Base-by-base conservation (phyloP, 2,888 invertebrate species). In the Leucozona laternaria region DNA sequence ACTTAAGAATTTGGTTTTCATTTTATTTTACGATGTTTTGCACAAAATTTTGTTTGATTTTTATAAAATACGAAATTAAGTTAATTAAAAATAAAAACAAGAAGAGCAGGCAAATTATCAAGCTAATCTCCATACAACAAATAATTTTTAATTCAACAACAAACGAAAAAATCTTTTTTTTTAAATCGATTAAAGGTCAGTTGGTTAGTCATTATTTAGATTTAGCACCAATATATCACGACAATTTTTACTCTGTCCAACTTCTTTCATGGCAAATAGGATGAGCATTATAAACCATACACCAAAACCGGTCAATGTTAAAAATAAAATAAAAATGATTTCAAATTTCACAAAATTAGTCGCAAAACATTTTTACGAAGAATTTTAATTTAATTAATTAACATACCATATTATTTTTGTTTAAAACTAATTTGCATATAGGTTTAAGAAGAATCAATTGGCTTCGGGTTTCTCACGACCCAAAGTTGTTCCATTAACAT, bases 401-500 rank as follows among this genome's bases (percentile, higher is more conserved):
- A 17, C n/a, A n/a, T 17, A 17, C 0, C 5, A 28, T 17, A n/a
- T 15, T 20, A 20, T 22, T 20, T 7, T 50, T 50, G 1, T 17
- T 43, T n/a, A 6, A 3, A 22, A 22, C 11, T 22, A 50, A 22
- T 50, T 48, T 20, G 20, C 10, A 48, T 48, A 48, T 48, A 20
- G 0, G 2, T 50, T 22, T 50, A 2, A 22, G 13, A 50, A 50
- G 15, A 50, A 22, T 50, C 6, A 11, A 48, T 48, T 10, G 8
- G 15, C 10, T 45, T 45, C 6, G 11, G 15, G 6, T 43, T 45
- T 64, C 45, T 64, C 64, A 64, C 45, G 28, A 17, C 28, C 11
- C 17, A 17, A 45, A 45, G n/a, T 17, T 45, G 64, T 45, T 17
- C 13, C 31, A 48, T 66, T 48, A 66, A 66, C 48, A 66, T 34